Percentiles rank a stretch among this genome's conserved stretches.
These are phyloP conservation scores for Oreochromis aureus DNA, from an alignment of 2,113 vertebrate species.

Conservation along the genomic window DNA sequence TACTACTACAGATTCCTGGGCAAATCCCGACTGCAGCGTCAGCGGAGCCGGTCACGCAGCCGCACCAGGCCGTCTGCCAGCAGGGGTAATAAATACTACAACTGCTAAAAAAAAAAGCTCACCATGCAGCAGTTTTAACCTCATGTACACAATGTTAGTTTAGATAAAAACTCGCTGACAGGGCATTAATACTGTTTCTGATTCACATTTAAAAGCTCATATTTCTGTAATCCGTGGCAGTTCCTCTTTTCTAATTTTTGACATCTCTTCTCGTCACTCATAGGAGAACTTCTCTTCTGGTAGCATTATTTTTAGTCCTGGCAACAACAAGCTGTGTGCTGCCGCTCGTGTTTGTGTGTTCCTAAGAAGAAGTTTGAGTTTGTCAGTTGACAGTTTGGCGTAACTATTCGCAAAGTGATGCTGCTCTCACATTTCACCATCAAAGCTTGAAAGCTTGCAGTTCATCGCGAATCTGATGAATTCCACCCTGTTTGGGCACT, in stretches of 20 bases:
- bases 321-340: not conserved
- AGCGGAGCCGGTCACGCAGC: constrained; percentile 92
- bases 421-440: not conserved
- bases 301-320: not conserved
- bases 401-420: constrained; percentile 31
- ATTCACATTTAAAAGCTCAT: not conserved
- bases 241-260: not conserved
- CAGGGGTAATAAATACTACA: constrained; percentile 77
- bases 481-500: not conserved
- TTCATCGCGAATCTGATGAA: not conserved
- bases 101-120: not conserved
- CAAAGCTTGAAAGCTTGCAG: constrained; percentile 1
- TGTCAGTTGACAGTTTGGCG: constrained; percentile 25
- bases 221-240: not conserved
- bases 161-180: not conserved
- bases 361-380: not conserved
- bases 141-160: not conserved
- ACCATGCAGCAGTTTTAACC: not conserved
- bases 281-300: not conserved
- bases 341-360: not conserved
- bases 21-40: constrained; percentile 90
- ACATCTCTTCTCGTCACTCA: not conserved
- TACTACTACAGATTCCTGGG: constrained; percentile 95
- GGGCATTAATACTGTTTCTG: not conserved
- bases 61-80: constrained; percentile 79